phyloP scores from a whole-genome alignment of 2,888 invertebrate species.

The Diaperis boleti region DNA sequence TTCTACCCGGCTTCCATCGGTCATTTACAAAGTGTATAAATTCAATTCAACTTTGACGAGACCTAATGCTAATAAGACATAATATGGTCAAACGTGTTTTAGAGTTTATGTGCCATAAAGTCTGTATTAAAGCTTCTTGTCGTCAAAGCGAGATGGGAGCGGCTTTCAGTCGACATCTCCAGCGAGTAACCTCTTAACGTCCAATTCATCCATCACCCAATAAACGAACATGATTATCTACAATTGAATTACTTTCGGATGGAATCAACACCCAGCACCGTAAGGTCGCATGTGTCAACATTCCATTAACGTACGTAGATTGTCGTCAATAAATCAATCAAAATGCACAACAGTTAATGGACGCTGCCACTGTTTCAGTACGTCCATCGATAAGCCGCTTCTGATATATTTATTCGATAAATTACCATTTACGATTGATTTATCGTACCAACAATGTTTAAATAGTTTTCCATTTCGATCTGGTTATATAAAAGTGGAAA shows the following conservation, averaged over 20 bases:
- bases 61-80: no score
- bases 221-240: constrained; percentile 46
- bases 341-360: constrained; percentile 43
- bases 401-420: constrained; percentile 34
- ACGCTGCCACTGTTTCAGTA: constrained; percentile 20
- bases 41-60: no score
- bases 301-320: constrained; percentile 48
- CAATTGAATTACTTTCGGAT: constrained; percentile 52
- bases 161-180: constrained; percentile 2
- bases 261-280: constrained; percentile 51
- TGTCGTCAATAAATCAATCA: constrained; percentile 53
- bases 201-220: constrained; percentile 48
- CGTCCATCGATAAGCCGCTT: constrained; percentile 27
- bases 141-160: constrained; percentile 1
- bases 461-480: constrained; percentile 15
- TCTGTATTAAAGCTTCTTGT: background rate
- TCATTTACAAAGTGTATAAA: no score
- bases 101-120: no score
- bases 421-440: constrained; percentile 30
- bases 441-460: constrained; percentile 29
- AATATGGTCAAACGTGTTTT: no score
- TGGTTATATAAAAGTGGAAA: constrained; percentile 14
- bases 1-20: no score
- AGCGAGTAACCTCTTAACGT: constrained; percentile 48
- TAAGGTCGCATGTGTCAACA: constrained; percentile 49